Base-by-base conservation (phyloP, 2,888 invertebrate genomes). In the Troides oblongomaculatus region DNA sequence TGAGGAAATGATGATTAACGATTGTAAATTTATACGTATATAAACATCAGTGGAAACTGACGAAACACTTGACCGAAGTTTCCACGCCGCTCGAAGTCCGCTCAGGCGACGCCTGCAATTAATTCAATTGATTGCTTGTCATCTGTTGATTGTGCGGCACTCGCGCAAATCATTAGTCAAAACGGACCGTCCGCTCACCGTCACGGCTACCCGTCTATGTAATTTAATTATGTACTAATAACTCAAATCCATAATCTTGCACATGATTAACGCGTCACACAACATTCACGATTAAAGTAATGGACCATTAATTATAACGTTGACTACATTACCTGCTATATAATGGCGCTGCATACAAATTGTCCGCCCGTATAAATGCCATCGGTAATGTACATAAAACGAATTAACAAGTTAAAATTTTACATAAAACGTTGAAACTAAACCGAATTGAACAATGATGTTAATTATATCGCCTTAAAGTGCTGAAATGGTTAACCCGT, bases 71-170 rank as follows among this genome's bases (percentile, higher is more conserved):
- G 72, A 70, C 67, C 70, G 60, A 64, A 68, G 58, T 70, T 70
- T 53, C 56, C 53, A 63, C 25, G 30, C 30, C 43, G 58, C 43
- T 53, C 69, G 39, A 39, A 58, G 64, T 64, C 43, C 68, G 66
- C 57, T 71, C 66, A 60, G 64, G 60, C 71, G 72, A 72, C 77
- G 75, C 75, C 75, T 73, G 82, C 83, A 81, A 86, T 88, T 87
- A 87, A 87, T 88, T 83, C 73, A 79, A 84, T 84, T 87, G 88
- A 88, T 88, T 84, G 83, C 84, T 81, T 86, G 84, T 86, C 86
- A 86, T 84, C 85, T 86, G 84, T 85, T 86, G 86, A 87, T 85
- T 81, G 83, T 81, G 77, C 79, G 77, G 75, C 75, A 75, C 78
- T 77, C 78, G 80, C 78, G 77, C 75, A 76, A 77, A 80, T 84